phyloP scores from a whole-genome alignment of 2,888 invertebrate species.

The Zygothrica quintamaculata region DNA sequence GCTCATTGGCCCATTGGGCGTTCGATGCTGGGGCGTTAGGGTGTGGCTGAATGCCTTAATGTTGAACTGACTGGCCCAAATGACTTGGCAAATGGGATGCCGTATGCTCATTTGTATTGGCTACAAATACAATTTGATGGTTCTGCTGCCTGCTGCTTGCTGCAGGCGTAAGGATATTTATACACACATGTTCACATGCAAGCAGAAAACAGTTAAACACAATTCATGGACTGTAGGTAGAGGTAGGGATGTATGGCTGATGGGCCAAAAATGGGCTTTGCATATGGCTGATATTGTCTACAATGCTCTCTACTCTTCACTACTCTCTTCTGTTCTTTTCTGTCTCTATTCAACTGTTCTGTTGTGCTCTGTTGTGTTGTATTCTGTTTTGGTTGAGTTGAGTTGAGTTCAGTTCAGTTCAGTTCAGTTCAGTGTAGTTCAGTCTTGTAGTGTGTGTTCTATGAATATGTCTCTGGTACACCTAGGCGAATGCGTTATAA shows the following conservation, averaged over 20 bases:
- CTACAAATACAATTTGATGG: conserved; percentile 78
- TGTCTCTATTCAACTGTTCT: conserved; percentile 3
- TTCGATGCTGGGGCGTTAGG: conserved; percentile 2
- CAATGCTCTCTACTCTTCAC: no score
- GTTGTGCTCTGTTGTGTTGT: conserved; percentile 7
- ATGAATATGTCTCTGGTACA: conserved; percentile 51
- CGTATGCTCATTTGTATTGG: conserved; percentile 80
- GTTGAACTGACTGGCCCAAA: conserved; percentile 62
- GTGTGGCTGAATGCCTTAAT: conserved; percentile 51
- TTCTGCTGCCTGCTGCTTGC: conserved; percentile 42
- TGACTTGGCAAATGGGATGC: conserved; percentile 75
- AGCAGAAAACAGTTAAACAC: conserved; percentile 69
- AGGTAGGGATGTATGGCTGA: neutral
- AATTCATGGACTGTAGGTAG: conserved; percentile 17
- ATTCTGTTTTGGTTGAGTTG: no score
- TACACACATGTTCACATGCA: conserved; percentile 66
- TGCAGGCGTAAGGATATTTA: conserved; percentile 68
- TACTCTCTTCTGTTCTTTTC: conserved; percentile 17
- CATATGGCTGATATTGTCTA: conserved; percentile 12
- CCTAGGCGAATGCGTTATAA: conserved; percentile 79
- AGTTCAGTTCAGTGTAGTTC: conserved; percentile 16
- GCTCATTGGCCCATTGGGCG: neutral
- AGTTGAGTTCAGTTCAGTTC: conserved; percentile 14
- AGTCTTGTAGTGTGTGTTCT: conserved; percentile 12
- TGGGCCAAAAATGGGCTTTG: conserved; percentile 34